These are phyloP conservation scores for Myrmophylax atrothorax DNA, from an alignment of 2,113 vertebrate species.

Conservation along the genomic window DNA sequence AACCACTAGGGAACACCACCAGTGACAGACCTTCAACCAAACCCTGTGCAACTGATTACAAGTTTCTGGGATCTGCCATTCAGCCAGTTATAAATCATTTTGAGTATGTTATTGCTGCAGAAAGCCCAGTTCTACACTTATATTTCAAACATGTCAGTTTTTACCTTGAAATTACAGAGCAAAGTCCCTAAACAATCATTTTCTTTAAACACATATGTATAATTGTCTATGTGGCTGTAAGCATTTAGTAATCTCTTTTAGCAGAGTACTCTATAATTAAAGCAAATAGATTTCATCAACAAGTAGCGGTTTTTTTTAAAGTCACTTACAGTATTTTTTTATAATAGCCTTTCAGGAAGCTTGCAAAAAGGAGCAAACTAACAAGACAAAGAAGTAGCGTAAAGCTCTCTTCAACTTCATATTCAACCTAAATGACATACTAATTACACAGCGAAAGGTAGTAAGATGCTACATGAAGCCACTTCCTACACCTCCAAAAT, in stretches of 20 bases:
- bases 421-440: neutral
- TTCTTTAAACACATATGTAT: neutral
- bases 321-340: neutral
- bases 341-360: neutral
- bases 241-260: neutral
- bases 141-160: neutral
- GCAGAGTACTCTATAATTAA: neutral
- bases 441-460: neutral
- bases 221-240: neutral
- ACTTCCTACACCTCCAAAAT: neutral
- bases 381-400: neutral
- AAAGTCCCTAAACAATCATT: neutral
- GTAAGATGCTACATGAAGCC: neutral
- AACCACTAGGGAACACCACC: neutral
- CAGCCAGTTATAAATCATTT: neutral
- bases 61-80: neutral
- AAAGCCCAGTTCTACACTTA: neutral
- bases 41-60: neutral
- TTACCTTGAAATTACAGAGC: neutral
- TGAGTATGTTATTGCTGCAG: neutral
- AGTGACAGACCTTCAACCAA: neutral
- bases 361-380: neutral
- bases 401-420: neutral
- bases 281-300: neutral
- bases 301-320: neutral